Conservation (phyloP, 2,888 invertebrate genomes). For the Polylopha cassiicola region DNA sequence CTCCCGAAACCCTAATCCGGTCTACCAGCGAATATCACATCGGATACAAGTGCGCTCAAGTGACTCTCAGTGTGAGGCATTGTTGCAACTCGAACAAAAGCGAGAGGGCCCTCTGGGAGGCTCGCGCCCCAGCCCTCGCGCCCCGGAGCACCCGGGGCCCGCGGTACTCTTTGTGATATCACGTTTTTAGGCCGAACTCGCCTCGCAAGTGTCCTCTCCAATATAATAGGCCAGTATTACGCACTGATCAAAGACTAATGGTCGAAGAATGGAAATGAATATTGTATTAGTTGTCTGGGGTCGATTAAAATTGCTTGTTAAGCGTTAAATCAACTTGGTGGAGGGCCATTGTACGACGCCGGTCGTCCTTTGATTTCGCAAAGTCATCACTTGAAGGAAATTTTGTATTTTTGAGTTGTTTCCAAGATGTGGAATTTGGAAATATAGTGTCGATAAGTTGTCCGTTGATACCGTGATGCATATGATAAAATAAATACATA, state of each 20-base stretch:
- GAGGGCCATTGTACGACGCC: neutral
- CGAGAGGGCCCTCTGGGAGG: conserved; percentile 61
- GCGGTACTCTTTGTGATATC: conserved; percentile 69
- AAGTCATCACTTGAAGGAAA: too few relatives aligned
- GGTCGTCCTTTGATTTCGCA: too few relatives aligned
- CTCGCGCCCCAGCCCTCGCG: conserved; percentile 56
- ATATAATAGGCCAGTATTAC: conserved; percentile 21
- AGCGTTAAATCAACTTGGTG: neutral
- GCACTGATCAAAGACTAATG: conserved; percentile 22
- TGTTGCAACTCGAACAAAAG: conserved; percentile 72
- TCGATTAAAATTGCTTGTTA: conserved; percentile 1
- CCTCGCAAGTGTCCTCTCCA: conserved; percentile 38
- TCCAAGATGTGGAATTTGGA: too few relatives aligned
- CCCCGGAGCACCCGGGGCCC: conserved; percentile 38
- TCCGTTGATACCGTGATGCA: too few relatives aligned
- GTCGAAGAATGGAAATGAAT: conserved; percentile 13
- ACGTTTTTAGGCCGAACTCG: conserved; percentile 65
- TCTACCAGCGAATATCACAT: conserved; percentile 65
- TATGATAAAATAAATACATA: too few relatives aligned
- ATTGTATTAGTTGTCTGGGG: conserved; percentile 6
- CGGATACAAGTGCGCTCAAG: conserved; percentile 66
- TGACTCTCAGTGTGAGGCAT: conserved; percentile 54
- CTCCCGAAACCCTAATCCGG: conserved; percentile 35
- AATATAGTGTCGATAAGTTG: too few relatives aligned
- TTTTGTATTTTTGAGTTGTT: too few relatives aligned